Conservation (phyloP, 2,113 vertebrate genomes). For the Cephalopholis sonnerati region DNA sequence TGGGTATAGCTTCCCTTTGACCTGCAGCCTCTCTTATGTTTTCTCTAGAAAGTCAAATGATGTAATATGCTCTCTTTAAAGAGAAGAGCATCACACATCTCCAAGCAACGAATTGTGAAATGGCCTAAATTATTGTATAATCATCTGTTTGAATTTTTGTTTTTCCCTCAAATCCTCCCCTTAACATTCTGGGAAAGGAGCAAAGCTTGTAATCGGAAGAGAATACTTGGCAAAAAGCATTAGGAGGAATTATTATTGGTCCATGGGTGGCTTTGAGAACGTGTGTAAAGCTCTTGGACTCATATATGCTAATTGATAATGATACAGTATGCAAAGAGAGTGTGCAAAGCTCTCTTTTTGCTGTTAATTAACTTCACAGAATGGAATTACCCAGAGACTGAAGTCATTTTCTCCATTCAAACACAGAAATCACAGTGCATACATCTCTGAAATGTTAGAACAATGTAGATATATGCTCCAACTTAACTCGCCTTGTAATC, state of each 20-base stretch:
- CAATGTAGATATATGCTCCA: conserved; percentile 8
- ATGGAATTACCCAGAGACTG: background rate
- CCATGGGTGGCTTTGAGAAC: background rate
- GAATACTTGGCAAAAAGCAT: conserved; percentile 11
- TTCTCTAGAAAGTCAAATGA: background rate
- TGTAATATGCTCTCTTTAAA: conserved; percentile 10
- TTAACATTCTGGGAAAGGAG: conserved; percentile 23
- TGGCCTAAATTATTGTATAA: background rate
- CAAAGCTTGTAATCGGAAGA: conserved; percentile 10
- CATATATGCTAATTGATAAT: conserved; percentile 29
- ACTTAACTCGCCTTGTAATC: background rate
- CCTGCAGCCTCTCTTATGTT: too few relatives aligned
- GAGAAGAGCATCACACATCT: background rate
- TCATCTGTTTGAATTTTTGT: conserved; percentile 15
- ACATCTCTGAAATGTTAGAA: conserved; percentile 15
- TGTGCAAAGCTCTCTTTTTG: conserved; percentile 8
- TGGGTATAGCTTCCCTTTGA: too few relatives aligned
- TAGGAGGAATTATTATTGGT: background rate
- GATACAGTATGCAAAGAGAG: conserved; percentile 14
- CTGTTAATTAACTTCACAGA: conserved; percentile 29
- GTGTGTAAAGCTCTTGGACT: background rate
- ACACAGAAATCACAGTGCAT: conserved; percentile 26
- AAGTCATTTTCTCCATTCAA: conserved; percentile 2
- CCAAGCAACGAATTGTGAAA: conserved; percentile 1
- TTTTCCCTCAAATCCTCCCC: conserved; percentile 4